phyloP scores from a whole-genome alignment of 1,140 invertebrate species.

The Calycopis cecrops region DNA sequence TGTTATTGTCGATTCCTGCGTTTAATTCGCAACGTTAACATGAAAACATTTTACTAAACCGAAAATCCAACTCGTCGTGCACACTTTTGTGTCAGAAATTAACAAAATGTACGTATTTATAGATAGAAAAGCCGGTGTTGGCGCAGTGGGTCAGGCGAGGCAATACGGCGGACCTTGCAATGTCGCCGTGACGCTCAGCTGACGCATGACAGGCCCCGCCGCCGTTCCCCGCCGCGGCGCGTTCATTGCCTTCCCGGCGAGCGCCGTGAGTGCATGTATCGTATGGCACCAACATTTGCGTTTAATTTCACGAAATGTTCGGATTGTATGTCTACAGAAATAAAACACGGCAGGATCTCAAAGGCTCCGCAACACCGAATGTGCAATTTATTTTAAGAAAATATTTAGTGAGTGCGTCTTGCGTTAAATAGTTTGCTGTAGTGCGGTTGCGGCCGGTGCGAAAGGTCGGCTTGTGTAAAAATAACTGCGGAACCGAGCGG shows the following conservation, averaged over 20 bases:
- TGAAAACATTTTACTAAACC: background rate
- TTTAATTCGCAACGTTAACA: background rate
- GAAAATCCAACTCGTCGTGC: background rate
- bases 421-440: constrained; percentile 52
- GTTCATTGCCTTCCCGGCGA: constrained; percentile 68
- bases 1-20: constrained; percentile 23
- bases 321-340: constrained; percentile 23
- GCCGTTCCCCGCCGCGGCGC: constrained; percentile 44
- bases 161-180: constrained; percentile 73
- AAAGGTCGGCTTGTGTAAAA: constrained; percentile 74
- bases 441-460: constrained; percentile 70
- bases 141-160: constrained; percentile 64
- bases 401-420: constrained; percentile 52
- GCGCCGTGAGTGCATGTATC: constrained; percentile 46
- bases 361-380: constrained; percentile 17
- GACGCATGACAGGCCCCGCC: constrained; percentile 55
- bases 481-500: constrained; percentile 73
- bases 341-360: constrained; percentile 15
- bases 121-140: constrained; percentile 27
- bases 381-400: constrained; percentile 23
- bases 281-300: constrained; percentile 24
- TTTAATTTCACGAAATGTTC: constrained; percentile 23
- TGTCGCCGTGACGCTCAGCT: constrained; percentile 74
- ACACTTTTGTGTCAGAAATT: background rate
- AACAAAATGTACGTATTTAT: constrained; percentile 4